A percentile compares a stretch with the other conserved stretches of the same genome.
Evolutionary conservation across 2,797 vertebrate genomes (phyloP).

Genomic region (Sebastes steindachneri): DNA sequence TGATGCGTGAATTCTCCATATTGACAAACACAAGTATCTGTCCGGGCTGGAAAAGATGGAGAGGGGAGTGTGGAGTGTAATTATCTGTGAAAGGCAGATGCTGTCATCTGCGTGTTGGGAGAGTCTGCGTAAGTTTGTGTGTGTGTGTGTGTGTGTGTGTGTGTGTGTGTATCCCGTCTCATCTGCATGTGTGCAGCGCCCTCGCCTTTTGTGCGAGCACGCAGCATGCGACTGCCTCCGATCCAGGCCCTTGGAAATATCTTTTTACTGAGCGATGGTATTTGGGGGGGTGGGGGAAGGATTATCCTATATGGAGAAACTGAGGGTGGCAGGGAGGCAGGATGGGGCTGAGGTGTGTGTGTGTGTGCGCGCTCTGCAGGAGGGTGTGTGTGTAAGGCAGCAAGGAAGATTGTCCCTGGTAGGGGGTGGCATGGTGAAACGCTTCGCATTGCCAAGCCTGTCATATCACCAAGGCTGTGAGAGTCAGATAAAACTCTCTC

Average conservation of each 20-base stretch:
- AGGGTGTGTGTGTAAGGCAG: conserved; percentile 39
- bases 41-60: conserved; percentile 28
- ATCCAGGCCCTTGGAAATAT: conserved; percentile 57
- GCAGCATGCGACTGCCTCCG: conserved; percentile 38
- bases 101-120: conserved; percentile 57
- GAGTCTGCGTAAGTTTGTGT: conserved; percentile 29
- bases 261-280: conserved; percentile 60
- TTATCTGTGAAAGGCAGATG: conserved; percentile 76
- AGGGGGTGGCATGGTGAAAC: conserved; percentile 63
- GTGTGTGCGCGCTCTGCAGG: conserved; percentile 31
- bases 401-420: conserved; percentile 67
- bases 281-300: conserved; percentile 59
- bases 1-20: conserved; percentile 67
- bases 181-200: conserved; percentile 35
- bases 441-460: conserved; percentile 61
- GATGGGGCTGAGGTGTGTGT: conserved; percentile 36
- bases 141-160: conserved; percentile 14
- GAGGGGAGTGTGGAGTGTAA: conserved; percentile 46
- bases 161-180: conserved; percentile 13
- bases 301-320: conserved; percentile 64
- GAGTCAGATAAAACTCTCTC: conserved; percentile 73
- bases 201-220: conserved; percentile 51
- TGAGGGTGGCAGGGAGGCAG: conserved; percentile 41
- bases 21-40: conserved; percentile 56
- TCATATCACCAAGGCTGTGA: conserved; percentile 67